A percentile compares a stretch with the other conserved stretches of the same genome.
These are phyloP conservation scores for Hydra vulgaris DNA, from an alignment of 30 jellyfish, hydroid and myxozoan genomes.

Conservation along the genomic window DNA sequence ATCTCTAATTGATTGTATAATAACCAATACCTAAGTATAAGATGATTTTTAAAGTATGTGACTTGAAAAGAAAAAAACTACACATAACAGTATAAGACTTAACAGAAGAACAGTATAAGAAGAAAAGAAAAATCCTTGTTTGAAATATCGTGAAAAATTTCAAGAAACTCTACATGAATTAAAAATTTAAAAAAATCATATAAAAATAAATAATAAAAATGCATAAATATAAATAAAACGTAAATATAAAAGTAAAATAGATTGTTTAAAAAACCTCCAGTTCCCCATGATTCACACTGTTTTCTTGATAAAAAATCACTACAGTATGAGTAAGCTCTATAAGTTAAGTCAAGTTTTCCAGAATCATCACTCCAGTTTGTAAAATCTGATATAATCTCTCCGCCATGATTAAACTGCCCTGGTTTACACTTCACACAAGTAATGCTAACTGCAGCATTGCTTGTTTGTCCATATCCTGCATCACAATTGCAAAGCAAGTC, in stretches of 20 bases:
- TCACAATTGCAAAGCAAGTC: conserved; percentile 74
- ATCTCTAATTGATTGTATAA: no score
- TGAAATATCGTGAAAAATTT: no score
- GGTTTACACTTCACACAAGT: conserved; percentile 48
- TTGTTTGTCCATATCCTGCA: conserved; percentile 59
- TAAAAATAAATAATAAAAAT: no score
- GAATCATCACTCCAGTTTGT: conserved; percentile 62
- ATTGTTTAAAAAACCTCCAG: conserved; percentile 45
- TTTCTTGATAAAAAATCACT: conserved; percentile 47
- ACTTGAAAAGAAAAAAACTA: no score
- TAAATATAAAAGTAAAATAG: background rate
- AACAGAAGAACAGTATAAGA: no score
- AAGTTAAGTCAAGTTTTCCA: conserved; percentile 71
- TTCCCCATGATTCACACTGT: conserved; percentile 74
- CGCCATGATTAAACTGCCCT: conserved; percentile 85
- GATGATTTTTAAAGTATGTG: no score
- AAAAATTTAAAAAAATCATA: no score
- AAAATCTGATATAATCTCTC: conserved; percentile 66
- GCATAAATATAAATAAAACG: background rate
- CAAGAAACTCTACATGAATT: no score
- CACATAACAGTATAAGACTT: no score
- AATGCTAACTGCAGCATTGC: conserved; percentile 7
- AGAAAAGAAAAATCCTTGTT: no score
- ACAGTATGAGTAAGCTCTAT: conserved; percentile 47
- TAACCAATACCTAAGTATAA: no score